Evolutionary conservation across 2,888 invertebrate species (phyloP), one percentile per base, ranked within the genome.

Genomic region (Pterostichus madidus): DNA sequence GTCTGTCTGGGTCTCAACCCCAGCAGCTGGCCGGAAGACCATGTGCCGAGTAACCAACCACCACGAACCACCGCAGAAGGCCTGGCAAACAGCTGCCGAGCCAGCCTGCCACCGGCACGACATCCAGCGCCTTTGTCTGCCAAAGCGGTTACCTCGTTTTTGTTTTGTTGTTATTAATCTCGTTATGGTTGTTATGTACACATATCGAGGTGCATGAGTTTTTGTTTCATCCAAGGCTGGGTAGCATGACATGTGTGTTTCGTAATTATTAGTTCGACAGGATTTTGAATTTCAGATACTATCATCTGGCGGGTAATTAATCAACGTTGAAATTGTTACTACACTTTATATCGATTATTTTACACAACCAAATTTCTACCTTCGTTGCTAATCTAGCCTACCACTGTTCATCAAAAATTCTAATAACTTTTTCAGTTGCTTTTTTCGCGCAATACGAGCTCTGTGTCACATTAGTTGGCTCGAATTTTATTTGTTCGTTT

Each of bases 11-110:
- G 44, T 39, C 44, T 44, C 44, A 5, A 44, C 44, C 44, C 39
- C 49, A 24, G 75, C 75, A 75, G 75, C 75, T 75, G 75, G 75
- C 75, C 75, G 75, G 75, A 75, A 75, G 53, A 75, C 75, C 75
- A 75, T 75, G 75, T 75, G 75, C 75, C 10, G 17, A 73, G 49
- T 46, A 75, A 53, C 49, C 52, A 49, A 17, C 49, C 6, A 49
- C 31, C 32, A 75, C 75, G 49, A 46, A 46, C 46, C 39, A 71
- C 15, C 68, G 24, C 44, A 71, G 68, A 39, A 17, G 75, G 52
- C 75, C 13, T 75, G 75, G 75, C 7, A 13, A 75, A 53, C 52
- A 75, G 75, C 75, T 71, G 68, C 75, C 49, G 52, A 13, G 75
- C 52, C 73, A 71, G 68, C 68, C 39, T 71, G 68, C 75, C 73